A percentile compares a stretch with the other conserved stretches of the same genome.
These are phyloP conservation scores for Thaumatotibia leucotreta DNA, from an alignment of 1,140 invertebrate species.

Conservation along the genomic window DNA sequence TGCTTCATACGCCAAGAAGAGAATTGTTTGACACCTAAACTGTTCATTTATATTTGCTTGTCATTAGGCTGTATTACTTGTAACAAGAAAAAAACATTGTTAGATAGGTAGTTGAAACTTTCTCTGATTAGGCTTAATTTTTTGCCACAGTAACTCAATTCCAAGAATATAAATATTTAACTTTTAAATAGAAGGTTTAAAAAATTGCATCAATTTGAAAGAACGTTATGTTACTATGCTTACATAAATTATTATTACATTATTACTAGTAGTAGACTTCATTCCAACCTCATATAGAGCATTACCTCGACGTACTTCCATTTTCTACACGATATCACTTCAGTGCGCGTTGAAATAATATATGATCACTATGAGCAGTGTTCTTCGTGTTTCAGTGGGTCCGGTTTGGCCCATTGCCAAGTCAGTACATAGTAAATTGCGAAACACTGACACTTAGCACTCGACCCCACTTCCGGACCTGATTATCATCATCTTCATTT, in stretches of 20 bases:
- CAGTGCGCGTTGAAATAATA: slow-evolving; percentile 4
- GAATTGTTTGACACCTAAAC: too few relatives aligned
- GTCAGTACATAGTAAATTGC: slow-evolving; percentile 2
- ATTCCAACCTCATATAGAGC: not conserved
- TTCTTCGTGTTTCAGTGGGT: not conserved
- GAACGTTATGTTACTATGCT: too few relatives aligned
- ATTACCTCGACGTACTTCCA: not conserved
- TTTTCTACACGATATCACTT: slow-evolving; percentile 1
- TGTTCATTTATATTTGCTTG: too few relatives aligned
- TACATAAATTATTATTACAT: not conserved
- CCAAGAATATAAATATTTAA: too few relatives aligned
- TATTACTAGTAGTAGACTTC: not conserved
- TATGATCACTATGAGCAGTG: not conserved
- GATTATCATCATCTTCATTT: slow-evolving; percentile 11
- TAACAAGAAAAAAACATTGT: too few relatives aligned
- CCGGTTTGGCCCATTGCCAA: not conserved
- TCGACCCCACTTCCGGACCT: not conserved
- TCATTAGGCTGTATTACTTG: too few relatives aligned
- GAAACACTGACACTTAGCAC: slow-evolving; percentile 7
- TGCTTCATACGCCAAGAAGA: too few relatives aligned
- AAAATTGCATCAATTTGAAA: too few relatives aligned
- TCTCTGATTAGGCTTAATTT: too few relatives aligned
- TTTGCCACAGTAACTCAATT: too few relatives aligned
- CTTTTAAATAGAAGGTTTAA: too few relatives aligned
- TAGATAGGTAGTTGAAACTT: too few relatives aligned